Conservation (phyloP, 1,140 invertebrate species). For the Drosophila pectinifera region DNA sequence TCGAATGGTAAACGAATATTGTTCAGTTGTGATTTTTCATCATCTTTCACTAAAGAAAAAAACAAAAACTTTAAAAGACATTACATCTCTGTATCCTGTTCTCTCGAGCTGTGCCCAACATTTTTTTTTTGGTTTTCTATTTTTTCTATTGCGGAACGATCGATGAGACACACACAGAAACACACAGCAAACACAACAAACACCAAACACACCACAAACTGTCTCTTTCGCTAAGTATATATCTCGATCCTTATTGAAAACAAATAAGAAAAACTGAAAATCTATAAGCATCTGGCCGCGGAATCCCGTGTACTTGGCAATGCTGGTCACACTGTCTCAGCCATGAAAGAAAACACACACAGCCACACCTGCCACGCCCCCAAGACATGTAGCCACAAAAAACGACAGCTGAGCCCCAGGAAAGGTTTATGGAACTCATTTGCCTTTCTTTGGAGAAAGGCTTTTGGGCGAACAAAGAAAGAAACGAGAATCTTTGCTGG, state of each 20-base stretch:
- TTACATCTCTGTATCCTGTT: constrained; percentile 39
- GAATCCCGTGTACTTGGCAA: constrained; percentile 85
- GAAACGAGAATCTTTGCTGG: constrained; percentile 25
- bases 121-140: constrained; percentile 73
- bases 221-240: constrained; percentile 4
- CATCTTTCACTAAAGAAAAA: constrained; percentile 19
- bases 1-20: constrained; percentile 44
- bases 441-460: background rate
- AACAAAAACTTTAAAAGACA: constrained; percentile 11
- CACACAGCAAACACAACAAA: background rate
- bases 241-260: constrained; percentile 28
- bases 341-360: constrained; percentile 26
- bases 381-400: background rate
- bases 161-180: constrained; percentile 23
- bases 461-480: background rate
- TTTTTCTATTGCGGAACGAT: constrained; percentile 40
- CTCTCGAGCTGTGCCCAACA: constrained; percentile 67
- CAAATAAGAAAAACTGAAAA: constrained; percentile 62
- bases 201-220: background rate
- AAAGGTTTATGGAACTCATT: constrained; percentile 14
- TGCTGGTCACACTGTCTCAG: constrained; percentile 58
- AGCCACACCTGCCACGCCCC: constrained; percentile 25
- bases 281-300: constrained; percentile 84
- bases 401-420: constrained; percentile 31
- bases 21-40: constrained; percentile 32